Conservation (phyloP, 2,888 invertebrate genomes). For the Gasteruption jaculator region DNA sequence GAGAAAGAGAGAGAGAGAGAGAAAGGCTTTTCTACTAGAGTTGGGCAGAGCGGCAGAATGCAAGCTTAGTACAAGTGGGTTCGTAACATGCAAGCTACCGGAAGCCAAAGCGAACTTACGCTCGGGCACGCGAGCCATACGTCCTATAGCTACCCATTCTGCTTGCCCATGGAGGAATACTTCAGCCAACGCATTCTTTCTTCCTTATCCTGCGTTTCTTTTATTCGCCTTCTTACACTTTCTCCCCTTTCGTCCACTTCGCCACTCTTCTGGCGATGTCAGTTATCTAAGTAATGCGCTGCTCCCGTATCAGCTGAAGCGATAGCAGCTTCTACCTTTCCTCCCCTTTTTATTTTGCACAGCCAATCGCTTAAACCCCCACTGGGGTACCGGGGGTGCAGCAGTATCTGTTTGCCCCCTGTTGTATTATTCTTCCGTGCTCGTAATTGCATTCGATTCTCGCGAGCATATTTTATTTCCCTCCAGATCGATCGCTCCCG, state of each 20-base stretch:
- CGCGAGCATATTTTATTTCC: no score
- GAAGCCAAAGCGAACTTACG: slow-evolving; percentile 40
- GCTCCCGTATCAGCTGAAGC: slow-evolving; percentile 12
- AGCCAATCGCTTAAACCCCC: no score
- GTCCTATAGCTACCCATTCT: no score
- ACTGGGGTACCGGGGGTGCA: no score
- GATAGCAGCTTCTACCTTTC: background rate
- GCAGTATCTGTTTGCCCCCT: no score
- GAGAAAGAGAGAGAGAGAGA: background rate
- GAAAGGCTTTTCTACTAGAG: no score
- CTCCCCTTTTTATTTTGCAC: background rate
- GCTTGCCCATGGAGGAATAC: slow-evolving; percentile 15
- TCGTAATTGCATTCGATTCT: slow-evolving; percentile 38
- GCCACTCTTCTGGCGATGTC: slow-evolving; percentile 21
- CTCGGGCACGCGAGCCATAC: slow-evolving; percentile 29
- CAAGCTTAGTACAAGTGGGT: slow-evolving; percentile 40
- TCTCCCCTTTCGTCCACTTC: slow-evolving; percentile 16
- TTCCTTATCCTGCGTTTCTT: slow-evolving; percentile 11
- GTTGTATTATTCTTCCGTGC: slow-evolving; percentile 37
- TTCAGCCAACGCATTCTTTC: slow-evolving; percentile 16
- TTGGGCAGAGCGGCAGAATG: no score
- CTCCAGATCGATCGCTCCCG: no score
- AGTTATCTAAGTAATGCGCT: slow-evolving; percentile 40
- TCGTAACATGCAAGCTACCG: slow-evolving; percentile 42
- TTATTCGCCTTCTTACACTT: slow-evolving; percentile 17